These are phyloP conservation scores for Callipepla californica DNA, from an alignment of 2,113 vertebrate genomes.

Conservation along the genomic window DNA sequence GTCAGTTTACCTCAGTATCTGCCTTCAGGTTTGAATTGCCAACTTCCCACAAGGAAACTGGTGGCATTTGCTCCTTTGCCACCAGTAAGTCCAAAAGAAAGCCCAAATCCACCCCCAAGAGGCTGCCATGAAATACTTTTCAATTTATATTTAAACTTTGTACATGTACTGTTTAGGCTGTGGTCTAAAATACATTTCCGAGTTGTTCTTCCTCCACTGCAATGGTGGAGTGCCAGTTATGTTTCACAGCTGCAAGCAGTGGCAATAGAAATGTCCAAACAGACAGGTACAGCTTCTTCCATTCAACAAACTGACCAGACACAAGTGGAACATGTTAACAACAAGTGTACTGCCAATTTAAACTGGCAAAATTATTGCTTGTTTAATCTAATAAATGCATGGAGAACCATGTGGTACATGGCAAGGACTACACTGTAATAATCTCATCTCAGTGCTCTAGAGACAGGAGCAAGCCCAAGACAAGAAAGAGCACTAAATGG, in stretches of 20 bases:
- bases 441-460: neutral
- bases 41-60: neutral
- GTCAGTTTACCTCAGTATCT: neutral
- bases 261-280: neutral
- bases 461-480: neutral
- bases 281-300: neutral
- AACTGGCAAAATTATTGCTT: neutral
- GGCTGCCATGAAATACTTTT: neutral
- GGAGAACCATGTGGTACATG: neutral
- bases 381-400: neutral
- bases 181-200: neutral
- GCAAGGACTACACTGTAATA: neutral
- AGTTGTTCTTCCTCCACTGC: neutral
- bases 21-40: neutral
- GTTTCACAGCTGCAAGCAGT: neutral
- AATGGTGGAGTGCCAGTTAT: neutral
- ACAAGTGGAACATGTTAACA: neutral
- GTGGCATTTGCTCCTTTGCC: neutral
- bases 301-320: neutral
- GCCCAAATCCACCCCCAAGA: neutral
- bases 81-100: neutral
- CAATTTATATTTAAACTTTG: neutral
- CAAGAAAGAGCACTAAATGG: neutral
- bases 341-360: neutral
- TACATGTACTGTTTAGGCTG: neutral